These are phyloP conservation scores for Thera britannica DNA, from an alignment of 2,888 invertebrate genomes.

Conservation along the genomic window DNA sequence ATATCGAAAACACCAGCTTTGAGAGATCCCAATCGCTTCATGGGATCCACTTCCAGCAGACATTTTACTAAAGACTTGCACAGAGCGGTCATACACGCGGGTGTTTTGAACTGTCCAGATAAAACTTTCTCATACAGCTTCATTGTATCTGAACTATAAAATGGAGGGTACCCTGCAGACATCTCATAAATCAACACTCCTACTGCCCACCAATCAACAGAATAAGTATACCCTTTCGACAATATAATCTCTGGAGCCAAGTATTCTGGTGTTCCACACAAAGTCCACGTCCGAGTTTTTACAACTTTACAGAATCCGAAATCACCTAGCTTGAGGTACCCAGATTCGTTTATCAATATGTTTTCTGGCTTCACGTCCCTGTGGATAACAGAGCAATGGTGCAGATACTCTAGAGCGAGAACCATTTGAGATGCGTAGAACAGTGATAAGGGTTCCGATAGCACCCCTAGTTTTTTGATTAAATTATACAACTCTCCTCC, in stretches of 20 bases:
- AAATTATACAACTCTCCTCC: constrained; percentile 94
- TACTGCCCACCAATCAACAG: constrained; percentile 98
- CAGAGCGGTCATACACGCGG: constrained; percentile 90
- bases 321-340: constrained; percentile 93
- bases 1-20: constrained; percentile 95
- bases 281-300: constrained; percentile 91
- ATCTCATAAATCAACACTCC: constrained; percentile 95
- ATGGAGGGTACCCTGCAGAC: constrained; percentile 95
- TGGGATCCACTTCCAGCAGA: constrained; percentile 86
- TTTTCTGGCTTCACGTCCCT: constrained; percentile 97
- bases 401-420: constrained; percentile 95
- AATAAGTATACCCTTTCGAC: constrained; percentile 94
- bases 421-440: constrained; percentile 96
- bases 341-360: constrained; percentile 89
- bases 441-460: constrained; percentile 90
- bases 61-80: constrained; percentile 92
- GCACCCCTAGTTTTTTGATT: constrained; percentile 82
- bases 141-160: constrained; percentile 94
- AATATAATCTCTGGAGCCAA: constrained; percentile 96
- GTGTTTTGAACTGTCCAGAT: constrained; percentile 92
- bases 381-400: constrained; percentile 92
- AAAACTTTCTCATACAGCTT: constrained; percentile 97
- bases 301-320: constrained; percentile 95
- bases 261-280: constrained; percentile 98
- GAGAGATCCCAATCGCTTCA: constrained; percentile 91